These are phyloP conservation scores for Illadopsis cleaveri DNA, from an alignment of 2,113 vertebrate genomes.

Conservation along the genomic window DNA sequence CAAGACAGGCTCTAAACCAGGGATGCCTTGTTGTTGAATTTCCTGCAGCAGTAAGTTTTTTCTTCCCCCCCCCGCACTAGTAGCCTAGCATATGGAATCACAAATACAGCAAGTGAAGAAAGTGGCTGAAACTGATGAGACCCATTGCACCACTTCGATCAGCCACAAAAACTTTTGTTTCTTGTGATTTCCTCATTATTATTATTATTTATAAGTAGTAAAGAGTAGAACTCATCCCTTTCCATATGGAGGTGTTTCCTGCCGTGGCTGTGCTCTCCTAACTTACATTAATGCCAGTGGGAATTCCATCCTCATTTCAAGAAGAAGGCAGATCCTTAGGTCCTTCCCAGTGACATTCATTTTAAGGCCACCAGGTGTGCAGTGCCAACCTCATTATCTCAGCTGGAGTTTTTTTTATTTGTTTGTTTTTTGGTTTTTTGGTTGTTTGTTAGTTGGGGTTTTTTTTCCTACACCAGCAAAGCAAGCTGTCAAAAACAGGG, in stretches of 20 bases:
- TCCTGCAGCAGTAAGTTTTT: background rate
- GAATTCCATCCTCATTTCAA: background rate
- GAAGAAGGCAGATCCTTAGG: background rate
- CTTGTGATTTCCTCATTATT: background rate
- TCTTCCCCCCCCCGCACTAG: background rate
- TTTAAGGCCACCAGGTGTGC: constrained; percentile 4
- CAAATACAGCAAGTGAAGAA: background rate
- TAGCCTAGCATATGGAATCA: background rate
- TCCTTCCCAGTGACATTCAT: background rate
- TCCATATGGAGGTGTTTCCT: background rate
- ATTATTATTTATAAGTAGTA: background rate
- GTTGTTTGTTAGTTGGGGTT: no score
- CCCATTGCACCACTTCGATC: background rate
- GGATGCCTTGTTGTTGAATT: background rate
- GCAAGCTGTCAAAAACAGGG: background rate
- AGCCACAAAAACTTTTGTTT: background rate
- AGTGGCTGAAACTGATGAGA: background rate
- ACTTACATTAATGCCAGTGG: background rate
- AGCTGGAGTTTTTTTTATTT: background rate
- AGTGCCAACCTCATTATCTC: background rate
- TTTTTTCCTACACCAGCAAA: background rate
- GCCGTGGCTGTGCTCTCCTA: background rate
- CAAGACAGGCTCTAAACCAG: background rate
- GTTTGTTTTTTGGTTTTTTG: no score
- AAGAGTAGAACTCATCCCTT: background rate